These are phyloP conservation scores for Pitangus sulphuratus DNA, from an alignment of 2,797 vertebrate species.

Conservation along the genomic window DNA sequence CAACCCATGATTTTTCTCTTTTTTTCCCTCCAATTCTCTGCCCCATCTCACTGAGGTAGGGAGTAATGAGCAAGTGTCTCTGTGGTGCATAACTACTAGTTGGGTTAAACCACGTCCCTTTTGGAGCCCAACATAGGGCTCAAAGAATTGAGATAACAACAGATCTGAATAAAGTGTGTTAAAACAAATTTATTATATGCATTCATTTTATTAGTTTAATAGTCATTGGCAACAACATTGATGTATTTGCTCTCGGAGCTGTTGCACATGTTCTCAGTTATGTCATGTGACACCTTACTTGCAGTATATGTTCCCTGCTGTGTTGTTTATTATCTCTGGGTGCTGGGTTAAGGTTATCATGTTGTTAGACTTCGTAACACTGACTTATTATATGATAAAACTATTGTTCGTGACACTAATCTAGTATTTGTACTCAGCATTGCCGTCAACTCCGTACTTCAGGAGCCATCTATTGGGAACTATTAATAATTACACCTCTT, in stretches of 20 bases:
- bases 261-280: not conserved
- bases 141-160: not conserved
- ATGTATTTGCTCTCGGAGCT: not conserved
- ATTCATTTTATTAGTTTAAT: not conserved
- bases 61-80: not conserved
- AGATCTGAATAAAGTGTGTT: not conserved
- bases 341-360: not conserved
- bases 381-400: not conserved
- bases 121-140: not conserved
- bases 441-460: not conserved
- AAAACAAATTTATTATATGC: not conserved
- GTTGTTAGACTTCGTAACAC: not conserved
- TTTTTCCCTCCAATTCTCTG: not conserved
- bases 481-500: not conserved
- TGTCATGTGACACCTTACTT: not conserved
- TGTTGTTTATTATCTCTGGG: not conserved
- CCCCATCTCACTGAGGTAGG: not conserved
- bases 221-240: not conserved
- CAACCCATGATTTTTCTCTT: not conserved
- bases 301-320: not conserved
- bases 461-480: constrained; percentile 15
- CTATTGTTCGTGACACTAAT: not conserved
- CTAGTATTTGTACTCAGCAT: not conserved
- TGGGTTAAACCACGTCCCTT: not conserved
- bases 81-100: not conserved